Base-by-base conservation (phyloP, 92 coral and sea anemone species). In the Siderastrea radians region DNA sequence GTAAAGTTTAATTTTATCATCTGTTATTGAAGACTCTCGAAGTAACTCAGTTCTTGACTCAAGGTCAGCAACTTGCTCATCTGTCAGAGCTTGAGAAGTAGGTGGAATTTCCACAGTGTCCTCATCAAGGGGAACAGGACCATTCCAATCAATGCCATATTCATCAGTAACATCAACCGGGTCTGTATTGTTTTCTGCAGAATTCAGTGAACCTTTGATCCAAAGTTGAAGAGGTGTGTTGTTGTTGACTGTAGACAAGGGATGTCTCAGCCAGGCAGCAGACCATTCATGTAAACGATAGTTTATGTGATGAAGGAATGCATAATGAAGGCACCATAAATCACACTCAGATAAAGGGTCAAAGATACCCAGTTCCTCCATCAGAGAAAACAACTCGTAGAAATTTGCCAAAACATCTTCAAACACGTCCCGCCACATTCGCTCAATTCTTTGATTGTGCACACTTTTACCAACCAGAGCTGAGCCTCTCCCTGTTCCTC, bases 381-480 rank as follows among this genome's bases (percentile, higher is more conserved):
- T 89, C 54, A 68, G 70, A 79, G 76, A 48, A 71, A 89, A 89
- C 81, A 88, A 73, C 64, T 81, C 72, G 64, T 88, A 89, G 77
- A 84, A 75, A 82, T 55, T 45, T 58, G 66, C 85, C 72, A 84
- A 84, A 68, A 89, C 85, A 89, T 77, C 89, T 61, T 75, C 48
- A 77, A 74, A 89, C 14, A 89, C 93, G 77, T 89, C 93, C 53
- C 93, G 58, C 93, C 93, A 83, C 68, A 89, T 45, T 49, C 81
- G 51, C 61, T 76, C 83, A 55, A 75, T 68, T 48, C 83, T 74
- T 47, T 76, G 89, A 86, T 86, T 84, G 46, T 72, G 45, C 58
- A 82, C 92, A 89, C 92, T 83, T 82, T 87, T 82, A 15, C 92
- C 92, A 76, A 89, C 88, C 62, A 89, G 73, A 68, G 89, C 92